Base-by-base conservation (phyloP, 2,797 vertebrate species). In the Mycteria americana region DNA sequence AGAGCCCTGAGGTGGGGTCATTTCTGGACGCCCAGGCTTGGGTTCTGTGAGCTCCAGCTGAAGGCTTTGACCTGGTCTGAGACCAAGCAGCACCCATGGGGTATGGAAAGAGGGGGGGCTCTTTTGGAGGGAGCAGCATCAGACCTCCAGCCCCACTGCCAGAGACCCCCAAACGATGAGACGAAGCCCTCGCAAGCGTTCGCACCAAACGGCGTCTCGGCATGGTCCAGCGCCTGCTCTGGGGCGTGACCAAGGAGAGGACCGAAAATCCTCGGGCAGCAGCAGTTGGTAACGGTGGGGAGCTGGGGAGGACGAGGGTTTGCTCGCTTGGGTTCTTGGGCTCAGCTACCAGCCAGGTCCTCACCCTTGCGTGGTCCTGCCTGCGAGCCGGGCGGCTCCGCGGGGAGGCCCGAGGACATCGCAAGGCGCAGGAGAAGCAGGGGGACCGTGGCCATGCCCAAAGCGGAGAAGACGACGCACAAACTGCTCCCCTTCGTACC, bases 181-280 rank as follows among this genome's bases (percentile, higher is more conserved):
- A 16, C 0, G 3, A 78, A 43, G 53, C 13, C 45, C 31, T 33
- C 17, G 54, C 24, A 17, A 35, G 27, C 3, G 6, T 56, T 48
- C 7, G 18, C 17, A 18, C 11, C 43, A 19, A 57, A 25, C 3
- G 37, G 19, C 43, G 30, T 21, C 43, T 46, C 31, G 11, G 1
- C 7, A 0, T 1, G 15, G 21, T 6, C 28, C 62, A 48, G 28
- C 10, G 11, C 28, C 18, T 21, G 24, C 13, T 5, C 35, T 33
- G 57, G 56, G 35, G 3, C 15, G 2, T 0, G 39, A 11, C 45
- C 59, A 5, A 35, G 54, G 82, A 56, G 30, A 45, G 25, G 27
- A 76, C 15, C 7, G 3, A 25, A 27, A 27, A 31, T 6, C 43
- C 79, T 18, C 4, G 0, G 5, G 41, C 23, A 6, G 6, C 5